phyloP scores from a whole-genome alignment of 2,113 vertebrate genomes.

The Sterna hirundo region DNA sequence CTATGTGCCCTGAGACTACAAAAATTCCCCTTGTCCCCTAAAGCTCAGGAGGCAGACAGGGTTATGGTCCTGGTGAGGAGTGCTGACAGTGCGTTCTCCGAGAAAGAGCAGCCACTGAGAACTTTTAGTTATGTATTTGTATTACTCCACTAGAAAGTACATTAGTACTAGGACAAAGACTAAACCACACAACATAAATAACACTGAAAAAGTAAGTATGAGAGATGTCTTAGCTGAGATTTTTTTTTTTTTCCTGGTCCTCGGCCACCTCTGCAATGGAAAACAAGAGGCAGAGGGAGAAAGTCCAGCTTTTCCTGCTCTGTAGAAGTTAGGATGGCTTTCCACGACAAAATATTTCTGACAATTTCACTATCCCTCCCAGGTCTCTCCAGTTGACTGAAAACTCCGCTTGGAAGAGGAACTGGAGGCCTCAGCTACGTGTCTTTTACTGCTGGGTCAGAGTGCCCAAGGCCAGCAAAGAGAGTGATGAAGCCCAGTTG shows the following conservation, averaged over 20 bases:
- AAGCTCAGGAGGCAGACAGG: neutral
- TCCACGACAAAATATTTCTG: neutral
- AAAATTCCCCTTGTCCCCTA: neutral
- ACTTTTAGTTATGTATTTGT: neutral
- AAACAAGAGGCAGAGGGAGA: neutral
- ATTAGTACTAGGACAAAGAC: neutral
- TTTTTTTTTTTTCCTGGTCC: neutral
- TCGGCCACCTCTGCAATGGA: neutral
- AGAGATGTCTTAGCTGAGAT: neutral
- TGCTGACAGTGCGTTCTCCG: neutral
- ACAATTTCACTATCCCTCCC: neutral
- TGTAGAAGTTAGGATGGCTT: neutral
- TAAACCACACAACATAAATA: neutral
- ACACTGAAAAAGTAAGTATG: neutral
- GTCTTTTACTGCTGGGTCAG: neutral
- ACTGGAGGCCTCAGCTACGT: accelerated
- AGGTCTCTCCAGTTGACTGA: neutral
- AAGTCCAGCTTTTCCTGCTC: neutral
- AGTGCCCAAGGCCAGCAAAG: neutral
- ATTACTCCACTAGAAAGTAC: neutral
- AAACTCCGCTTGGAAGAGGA: neutral
- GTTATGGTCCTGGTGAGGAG: neutral
- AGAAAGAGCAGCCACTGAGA: neutral
- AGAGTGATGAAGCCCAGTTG: neutral
- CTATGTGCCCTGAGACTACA: neutral